These are phyloP conservation scores for Montipora cactus DNA, from an alignment of 64 coral and sea anemone genomes.

Conservation along the genomic window DNA sequence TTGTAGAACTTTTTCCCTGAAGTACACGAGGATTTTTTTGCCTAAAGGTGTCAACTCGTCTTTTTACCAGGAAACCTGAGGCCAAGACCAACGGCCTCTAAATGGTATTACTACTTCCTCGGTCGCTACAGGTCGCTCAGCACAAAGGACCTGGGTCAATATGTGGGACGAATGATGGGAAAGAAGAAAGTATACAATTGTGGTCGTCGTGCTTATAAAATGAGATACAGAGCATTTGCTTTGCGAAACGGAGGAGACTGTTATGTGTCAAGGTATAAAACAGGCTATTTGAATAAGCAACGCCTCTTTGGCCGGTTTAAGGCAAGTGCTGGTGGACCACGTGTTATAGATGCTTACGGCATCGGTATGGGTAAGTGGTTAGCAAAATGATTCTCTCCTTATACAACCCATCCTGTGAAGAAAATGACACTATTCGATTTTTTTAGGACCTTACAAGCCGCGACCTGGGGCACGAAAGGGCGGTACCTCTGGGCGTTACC, in stretches of 20 bases:
- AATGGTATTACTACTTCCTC: neutral
- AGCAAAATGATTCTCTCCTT: neutral
- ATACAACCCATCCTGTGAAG: no score
- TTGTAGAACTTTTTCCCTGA: no score
- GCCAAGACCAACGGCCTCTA: neutral
- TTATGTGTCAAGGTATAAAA: conserved; percentile 23
- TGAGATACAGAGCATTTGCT: conserved; percentile 17
- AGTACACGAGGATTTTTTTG: no score
- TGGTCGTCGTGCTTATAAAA: neutral
- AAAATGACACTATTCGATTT: no score
- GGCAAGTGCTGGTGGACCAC: neutral
- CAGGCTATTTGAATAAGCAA: neutral
- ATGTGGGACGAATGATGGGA: conserved; percentile 13
- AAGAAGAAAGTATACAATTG: conserved; percentile 30
- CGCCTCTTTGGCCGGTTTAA: conserved; percentile 23
- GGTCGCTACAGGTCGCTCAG: conserved; percentile 27
- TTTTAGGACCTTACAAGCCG: conserved; percentile 5
- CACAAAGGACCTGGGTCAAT: neutral
- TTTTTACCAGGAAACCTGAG: neutral
- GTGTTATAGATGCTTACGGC: conserved; percentile 23
- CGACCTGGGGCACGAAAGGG: conserved; percentile 24
- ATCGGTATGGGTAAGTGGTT: conserved; percentile 4
- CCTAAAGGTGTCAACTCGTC: no score
- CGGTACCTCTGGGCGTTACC: conserved; percentile 16
- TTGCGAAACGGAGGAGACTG: conserved; percentile 40